Evolutionary conservation across 2,113 vertebrate genomes (phyloP).

Genomic region (Lagopus muta): DNA sequence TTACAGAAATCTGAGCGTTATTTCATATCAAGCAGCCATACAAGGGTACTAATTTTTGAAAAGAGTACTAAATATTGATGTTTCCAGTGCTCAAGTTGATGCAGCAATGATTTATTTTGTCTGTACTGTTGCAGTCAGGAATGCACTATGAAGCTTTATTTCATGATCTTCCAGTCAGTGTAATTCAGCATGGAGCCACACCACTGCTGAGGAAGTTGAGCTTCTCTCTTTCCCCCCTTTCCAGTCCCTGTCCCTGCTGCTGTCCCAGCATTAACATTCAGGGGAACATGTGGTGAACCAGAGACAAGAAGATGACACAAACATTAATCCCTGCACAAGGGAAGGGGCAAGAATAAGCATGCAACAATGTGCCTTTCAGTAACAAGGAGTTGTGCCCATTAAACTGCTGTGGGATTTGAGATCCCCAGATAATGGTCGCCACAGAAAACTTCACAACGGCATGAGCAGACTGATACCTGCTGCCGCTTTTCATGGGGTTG

Average conservation of each 20-base stretch:
- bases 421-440: not conserved
- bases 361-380: not conserved
- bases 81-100: not conserved
- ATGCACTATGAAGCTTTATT: not conserved
- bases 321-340: not conserved
- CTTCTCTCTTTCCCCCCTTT: not conserved
- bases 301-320: not conserved
- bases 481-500: not conserved
- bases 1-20: not conserved
- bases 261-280: not conserved
- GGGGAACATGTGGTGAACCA: not conserved
- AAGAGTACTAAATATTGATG: not conserved
- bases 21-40: not conserved
- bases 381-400: not conserved
- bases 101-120: not conserved
- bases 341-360: not conserved
- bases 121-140: not conserved
- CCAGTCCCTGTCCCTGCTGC: not conserved
- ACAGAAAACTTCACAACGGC: not conserved
- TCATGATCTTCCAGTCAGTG: not conserved
- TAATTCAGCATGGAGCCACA: not conserved
- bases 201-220: not conserved
- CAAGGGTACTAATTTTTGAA: not conserved
- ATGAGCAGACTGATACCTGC: not conserved
- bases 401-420: not conserved